Conservation (phyloP, 2,113 vertebrate genomes). For the Carassius carassius region DNA sequence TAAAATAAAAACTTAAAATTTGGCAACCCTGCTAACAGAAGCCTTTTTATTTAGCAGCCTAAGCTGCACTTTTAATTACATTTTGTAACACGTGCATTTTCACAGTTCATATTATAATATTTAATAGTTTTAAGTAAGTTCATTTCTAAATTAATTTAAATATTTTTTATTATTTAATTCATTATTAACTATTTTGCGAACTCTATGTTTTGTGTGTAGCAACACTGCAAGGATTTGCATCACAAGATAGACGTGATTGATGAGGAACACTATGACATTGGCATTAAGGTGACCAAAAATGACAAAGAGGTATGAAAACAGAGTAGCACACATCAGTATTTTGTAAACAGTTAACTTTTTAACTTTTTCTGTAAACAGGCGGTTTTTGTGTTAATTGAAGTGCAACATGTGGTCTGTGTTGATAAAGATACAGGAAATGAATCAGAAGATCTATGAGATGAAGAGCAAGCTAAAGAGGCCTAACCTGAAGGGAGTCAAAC, state of each 20-base stretch:
- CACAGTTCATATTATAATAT: too few relatives aligned
- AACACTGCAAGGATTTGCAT: conserved; percentile 74
- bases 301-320: conserved; percentile 66
- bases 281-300: conserved; percentile 72
- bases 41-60: not conserved
- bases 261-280: conserved; percentile 74
- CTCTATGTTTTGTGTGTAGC: conserved; percentile 56
- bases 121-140: too few relatives aligned
- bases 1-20: too few relatives aligned
- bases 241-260: conserved; percentile 71
- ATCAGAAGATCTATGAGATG: conserved; percentile 71
- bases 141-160: too few relatives aligned
- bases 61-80: not conserved
- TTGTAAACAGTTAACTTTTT: not conserved
- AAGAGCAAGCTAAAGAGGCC: conserved; percentile 75
- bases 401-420: conserved; percentile 6
- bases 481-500: conserved; percentile 80
- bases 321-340: not conserved
- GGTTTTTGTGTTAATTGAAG: not conserved
- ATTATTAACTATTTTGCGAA: not conserved
- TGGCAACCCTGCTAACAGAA: too few relatives aligned
- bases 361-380: not conserved
- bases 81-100: not conserved
- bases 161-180: too few relatives aligned
- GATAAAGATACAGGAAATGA: conserved; percentile 69